Evolutionary conservation across 2,888 invertebrate genomes (phyloP), one percentile per base, ranked within the genome.

Genomic region (Mimas tiliae): DNA sequence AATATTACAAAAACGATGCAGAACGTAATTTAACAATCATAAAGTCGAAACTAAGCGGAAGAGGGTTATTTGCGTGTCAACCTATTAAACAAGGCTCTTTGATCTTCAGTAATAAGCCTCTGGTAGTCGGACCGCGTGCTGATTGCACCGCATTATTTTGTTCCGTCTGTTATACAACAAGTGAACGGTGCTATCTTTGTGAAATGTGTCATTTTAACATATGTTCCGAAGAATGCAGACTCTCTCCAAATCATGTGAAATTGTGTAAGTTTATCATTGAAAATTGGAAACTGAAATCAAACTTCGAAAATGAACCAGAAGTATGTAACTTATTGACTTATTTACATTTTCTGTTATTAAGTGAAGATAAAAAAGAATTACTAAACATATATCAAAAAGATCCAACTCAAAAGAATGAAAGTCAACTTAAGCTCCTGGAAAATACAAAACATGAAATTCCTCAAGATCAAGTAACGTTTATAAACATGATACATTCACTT

Each of bases 41-140:
- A 70, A 81, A 88, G 72, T 96, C 96, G 0, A 75, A 82, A 14
- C 82, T 96, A 14, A 95, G 96, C 33, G 97, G 97, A 19, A 95
- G 96, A 71, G 97, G 97, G 34, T 76, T 97, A 21, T 95, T 96
- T 74, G 96, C 97, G 38, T 90, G 88, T 1, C 89, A 94, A 66
- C 92, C 94, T 72, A 95, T 97, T 62, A 85, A 90, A 68, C 86
- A 88, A 65, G 96, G 96, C 64, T 95, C 95, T 74, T 77, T 96
- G 6, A 95, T 97, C 69, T 96, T 96, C 79, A 85, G 88, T 27
- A 97, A 97, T 81, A 91, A 88, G 64, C 95, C 97, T 0, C 80
- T 97, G 21, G 90, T 96, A 1, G 80, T 95, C 38, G 97, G 96
- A 0, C 96, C 96, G 0, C 94, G 96, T 58, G 93, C 94, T 9